phyloP scores from a whole-genome alignment of 2,797 vertebrate genomes.

The Acestrorhynchus altus region DNA sequence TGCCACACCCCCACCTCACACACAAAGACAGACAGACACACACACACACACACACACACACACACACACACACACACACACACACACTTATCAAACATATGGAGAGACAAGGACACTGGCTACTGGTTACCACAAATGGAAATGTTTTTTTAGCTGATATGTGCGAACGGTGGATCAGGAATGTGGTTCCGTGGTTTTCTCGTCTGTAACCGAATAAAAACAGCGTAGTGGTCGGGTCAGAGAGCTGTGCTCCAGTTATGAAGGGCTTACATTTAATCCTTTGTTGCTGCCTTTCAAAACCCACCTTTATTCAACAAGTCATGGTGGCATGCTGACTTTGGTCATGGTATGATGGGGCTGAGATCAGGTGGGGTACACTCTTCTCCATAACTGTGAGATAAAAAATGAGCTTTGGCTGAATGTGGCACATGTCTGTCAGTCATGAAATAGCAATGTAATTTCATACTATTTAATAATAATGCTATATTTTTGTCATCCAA shows the following conservation, averaged over 20 bases:
- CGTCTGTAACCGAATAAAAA: neutral
- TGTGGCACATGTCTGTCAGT: too few relatives aligned
- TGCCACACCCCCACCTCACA: constrained; percentile 27
- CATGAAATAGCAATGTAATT: too few relatives aligned
- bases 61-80: neutral
- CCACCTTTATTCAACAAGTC: constrained; percentile 54
- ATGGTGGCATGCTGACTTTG: constrained; percentile 21
- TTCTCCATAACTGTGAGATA: constrained; percentile 15
- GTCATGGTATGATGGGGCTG: constrained; percentile 41
- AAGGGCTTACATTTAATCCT: constrained; percentile 56
- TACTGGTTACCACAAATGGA: constrained; percentile 16
- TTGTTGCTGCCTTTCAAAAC: constrained; percentile 46
- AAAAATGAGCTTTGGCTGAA: neutral
- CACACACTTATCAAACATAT: constrained; percentile 44
- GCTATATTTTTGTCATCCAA: too few relatives aligned
- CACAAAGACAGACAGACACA: neutral
- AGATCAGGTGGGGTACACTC: constrained; percentile 62
- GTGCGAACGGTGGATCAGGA: too few relatives aligned
- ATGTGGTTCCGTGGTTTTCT: constrained; percentile 15
- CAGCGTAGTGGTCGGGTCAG: constrained; percentile 21
- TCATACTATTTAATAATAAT: too few relatives aligned
- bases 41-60: too few relatives aligned
- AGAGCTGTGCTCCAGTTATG: constrained; percentile 30
- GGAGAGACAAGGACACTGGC: constrained; percentile 50
- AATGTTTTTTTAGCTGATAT: constrained; percentile 40